A percentile compares a stretch with the other conserved stretches of the same genome.
These are phyloP conservation scores for Aulostomus chinensis DNA, from an alignment of 2,797 vertebrate species.

Conservation along the genomic window DNA sequence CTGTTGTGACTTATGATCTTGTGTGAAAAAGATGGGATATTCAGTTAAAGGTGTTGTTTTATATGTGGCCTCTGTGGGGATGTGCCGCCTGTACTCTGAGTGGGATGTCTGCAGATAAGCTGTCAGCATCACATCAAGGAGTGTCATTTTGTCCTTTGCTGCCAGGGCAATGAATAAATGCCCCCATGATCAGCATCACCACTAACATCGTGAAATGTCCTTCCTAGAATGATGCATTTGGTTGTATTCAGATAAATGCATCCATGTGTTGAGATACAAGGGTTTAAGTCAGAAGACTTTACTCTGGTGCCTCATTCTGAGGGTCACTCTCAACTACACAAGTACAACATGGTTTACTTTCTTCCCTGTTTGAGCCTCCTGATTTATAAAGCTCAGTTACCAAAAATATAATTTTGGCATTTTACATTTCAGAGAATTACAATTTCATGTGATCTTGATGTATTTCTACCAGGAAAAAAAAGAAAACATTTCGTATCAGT, in stretches of 20 bases:
- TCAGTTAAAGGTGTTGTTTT: too few relatives aligned
- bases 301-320: slow-evolving; percentile 4
- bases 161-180: slow-evolving; percentile 11
- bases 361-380: too few relatives aligned
- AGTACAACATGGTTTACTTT: too few relatives aligned
- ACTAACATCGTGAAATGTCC: slow-evolving; percentile 16
- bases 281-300: slow-evolving; percentile 46
- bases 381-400: too few relatives aligned
- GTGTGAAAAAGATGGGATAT: slow-evolving; percentile 4
- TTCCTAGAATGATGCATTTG: slow-evolving; percentile 4
- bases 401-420: too few relatives aligned
- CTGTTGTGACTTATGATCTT: slow-evolving; percentile 1
- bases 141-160: slow-evolving; percentile 18
- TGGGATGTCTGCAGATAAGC: background rate
- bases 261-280: slow-evolving; percentile 13
- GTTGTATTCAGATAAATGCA: slow-evolving; percentile 12
- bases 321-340: too few relatives aligned
- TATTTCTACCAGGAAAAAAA: too few relatives aligned
- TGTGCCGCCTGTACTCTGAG: background rate
- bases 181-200: background rate
- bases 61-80: background rate
- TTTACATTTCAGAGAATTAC: too few relatives aligned
- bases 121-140: slow-evolving; percentile 4
- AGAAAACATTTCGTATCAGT: too few relatives aligned
- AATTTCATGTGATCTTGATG: too few relatives aligned